These are phyloP conservation scores for Bacillus rossius DNA, from an alignment of 1,140 invertebrate species.

Conservation along the genomic window DNA sequence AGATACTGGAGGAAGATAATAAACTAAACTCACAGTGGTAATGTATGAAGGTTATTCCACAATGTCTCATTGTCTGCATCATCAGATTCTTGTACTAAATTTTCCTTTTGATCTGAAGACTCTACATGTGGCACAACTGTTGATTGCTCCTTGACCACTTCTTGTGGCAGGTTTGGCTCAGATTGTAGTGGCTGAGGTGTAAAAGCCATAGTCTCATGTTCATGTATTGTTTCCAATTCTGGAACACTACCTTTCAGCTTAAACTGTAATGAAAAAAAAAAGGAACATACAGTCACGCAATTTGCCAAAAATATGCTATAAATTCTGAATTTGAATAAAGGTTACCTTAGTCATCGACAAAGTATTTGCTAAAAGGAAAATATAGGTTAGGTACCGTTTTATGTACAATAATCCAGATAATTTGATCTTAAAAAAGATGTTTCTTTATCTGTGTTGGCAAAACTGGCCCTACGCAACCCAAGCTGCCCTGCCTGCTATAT, in stretches of 20 bases:
- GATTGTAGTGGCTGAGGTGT: conserved; percentile 44
- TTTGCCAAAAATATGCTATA: no score
- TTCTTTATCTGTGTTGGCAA: no score
- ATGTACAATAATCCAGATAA: no score
- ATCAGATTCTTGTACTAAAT: not conserved
- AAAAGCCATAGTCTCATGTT: conserved; percentile 89
- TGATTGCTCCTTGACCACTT: conserved; percentile 43
- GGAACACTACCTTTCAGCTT: conserved; percentile 60
- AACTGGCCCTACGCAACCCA: no score
- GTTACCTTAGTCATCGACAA: no score
- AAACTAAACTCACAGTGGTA: conserved; percentile 51
- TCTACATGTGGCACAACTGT: conserved; percentile 41
- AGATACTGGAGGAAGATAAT: no score
- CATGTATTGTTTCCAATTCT: conserved; percentile 88
- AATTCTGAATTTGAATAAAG: no score
- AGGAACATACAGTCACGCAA: not conserved
- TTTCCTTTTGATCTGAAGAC: not conserved
- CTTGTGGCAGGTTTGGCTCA: conserved; percentile 45
- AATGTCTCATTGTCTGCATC: conserved; percentile 1
- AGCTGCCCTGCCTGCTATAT: no score
- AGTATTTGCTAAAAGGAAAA: no score
- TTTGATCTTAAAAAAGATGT: no score
- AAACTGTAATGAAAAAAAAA: conserved; percentile 36
- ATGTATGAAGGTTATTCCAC: conserved; percentile 55
- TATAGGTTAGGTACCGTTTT: no score